Conservation (phyloP, 2,797 vertebrate species). For the Darevskia nairensis region DNA sequence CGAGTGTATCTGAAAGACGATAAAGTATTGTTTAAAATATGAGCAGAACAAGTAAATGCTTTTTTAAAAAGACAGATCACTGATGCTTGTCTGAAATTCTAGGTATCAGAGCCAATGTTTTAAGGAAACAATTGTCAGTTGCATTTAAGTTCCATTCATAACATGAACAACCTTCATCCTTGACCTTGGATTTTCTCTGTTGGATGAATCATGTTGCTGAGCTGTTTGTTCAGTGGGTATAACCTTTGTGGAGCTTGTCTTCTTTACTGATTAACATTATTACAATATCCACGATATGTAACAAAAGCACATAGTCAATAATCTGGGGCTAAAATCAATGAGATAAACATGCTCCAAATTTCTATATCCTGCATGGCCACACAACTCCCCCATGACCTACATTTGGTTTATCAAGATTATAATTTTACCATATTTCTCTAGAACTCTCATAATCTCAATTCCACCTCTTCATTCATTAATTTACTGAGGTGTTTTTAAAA, state of each 20-base stretch:
- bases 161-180: neutral
- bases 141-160: slow-evolving; percentile 24
- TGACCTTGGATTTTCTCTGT: neutral
- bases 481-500: too few species aligned
- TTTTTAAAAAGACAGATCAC: neutral
- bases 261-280: neutral
- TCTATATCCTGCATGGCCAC: too few species aligned
- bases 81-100: neutral
- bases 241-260: too few species aligned
- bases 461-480: too few species aligned
- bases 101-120: neutral
- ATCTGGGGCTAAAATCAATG: too few species aligned
- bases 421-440: too few species aligned
- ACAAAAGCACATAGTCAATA: too few species aligned
- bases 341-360: too few species aligned
- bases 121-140: neutral
- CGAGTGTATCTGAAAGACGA: neutral
- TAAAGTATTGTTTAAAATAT: neutral
- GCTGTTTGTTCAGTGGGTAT: neutral
- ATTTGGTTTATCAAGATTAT: too few species aligned
- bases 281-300: neutral
- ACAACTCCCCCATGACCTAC: too few species aligned
- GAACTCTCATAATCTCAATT: too few species aligned
- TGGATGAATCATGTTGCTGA: neutral
- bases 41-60: neutral